Evolutionary conservation across 2,113 vertebrate species (phyloP).

Genomic region (Meleagris gallopavo): DNA sequence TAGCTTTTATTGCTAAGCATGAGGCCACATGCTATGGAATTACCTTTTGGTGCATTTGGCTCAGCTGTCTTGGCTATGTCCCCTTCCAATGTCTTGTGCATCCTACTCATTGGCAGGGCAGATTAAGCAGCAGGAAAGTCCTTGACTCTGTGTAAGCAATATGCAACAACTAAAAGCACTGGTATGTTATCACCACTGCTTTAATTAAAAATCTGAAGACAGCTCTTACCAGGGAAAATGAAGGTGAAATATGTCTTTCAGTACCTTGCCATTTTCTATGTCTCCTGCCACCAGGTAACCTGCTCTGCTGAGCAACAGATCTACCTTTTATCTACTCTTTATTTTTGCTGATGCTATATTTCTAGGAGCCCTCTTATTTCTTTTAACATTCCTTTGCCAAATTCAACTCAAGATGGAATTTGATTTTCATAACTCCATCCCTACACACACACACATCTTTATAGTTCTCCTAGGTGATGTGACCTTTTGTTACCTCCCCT

Average conservation of each 20-base stretch:
- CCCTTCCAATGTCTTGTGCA: neutral
- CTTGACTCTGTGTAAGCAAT: no score
- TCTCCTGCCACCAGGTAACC: neutral
- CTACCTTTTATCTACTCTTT: neutral
- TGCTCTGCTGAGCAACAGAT: neutral
- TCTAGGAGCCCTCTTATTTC: neutral
- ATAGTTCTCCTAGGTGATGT: neutral
- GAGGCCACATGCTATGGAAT: neutral
- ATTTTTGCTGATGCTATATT: neutral
- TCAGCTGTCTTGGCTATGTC: neutral
- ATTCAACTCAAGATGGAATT: neutral
- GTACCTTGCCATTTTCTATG: neutral
- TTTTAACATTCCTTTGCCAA: neutral
- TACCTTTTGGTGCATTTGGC: neutral
- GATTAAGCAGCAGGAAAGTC: no score
- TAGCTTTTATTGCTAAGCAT: neutral
- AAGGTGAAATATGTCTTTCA: neutral
- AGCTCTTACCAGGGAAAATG: neutral
- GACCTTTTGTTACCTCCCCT: neutral
- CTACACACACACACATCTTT: neutral
- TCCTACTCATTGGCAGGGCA: neutral
- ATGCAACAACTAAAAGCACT: no score
- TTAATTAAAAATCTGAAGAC: neutral
- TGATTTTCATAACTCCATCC: neutral
- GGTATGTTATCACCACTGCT: neutral